Percentiles rank a stretch among this genome's conserved stretches.
Conservation (phyloP, 2,888 invertebrate species). For the Apamea monoglypha region DNA sequence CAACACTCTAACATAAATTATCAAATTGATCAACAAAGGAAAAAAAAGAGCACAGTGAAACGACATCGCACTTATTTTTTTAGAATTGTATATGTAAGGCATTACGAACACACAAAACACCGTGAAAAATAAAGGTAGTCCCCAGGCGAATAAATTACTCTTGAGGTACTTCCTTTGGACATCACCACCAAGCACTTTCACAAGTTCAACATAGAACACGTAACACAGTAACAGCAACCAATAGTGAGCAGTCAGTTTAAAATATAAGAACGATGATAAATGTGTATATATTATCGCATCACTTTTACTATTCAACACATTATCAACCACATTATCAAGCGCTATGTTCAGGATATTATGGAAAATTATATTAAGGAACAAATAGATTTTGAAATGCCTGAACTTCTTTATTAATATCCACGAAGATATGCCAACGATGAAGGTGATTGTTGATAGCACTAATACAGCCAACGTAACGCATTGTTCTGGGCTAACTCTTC, state of each 20-base stretch:
- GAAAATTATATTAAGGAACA: constrained; percentile 48
- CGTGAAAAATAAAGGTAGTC: constrained; percentile 15
- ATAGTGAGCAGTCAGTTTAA: constrained; percentile 32
- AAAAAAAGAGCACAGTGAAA: not conserved
- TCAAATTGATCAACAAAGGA: constrained; percentile 33
- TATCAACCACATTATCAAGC: not conserved
- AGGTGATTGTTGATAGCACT: constrained; percentile 9
- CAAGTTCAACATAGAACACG: constrained; percentile 48
- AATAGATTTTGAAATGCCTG: constrained; percentile 51
- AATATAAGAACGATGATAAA: constrained; percentile 33
- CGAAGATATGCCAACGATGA: constrained; percentile 41
- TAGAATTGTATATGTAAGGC: not conserved
- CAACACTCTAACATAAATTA: constrained; percentile 39
- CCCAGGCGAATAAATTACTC: constrained; percentile 38
- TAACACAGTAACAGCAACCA: constrained; percentile 55
- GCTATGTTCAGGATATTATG: constrained; percentile 25
- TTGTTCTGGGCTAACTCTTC: not conserved
- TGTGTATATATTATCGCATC: not conserved
- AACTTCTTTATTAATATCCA: constrained; percentile 53
- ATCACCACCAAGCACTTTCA: constrained; percentile 36
- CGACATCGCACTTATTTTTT: not conserved
- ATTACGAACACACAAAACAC: constrained; percentile 11
- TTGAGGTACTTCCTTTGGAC: constrained; percentile 37
- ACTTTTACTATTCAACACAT: not conserved
- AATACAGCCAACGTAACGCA: constrained; percentile 7